Evolutionary conservation across 2,113 vertebrate genomes (phyloP).

Genomic region (Podarcis muralis): DNA sequence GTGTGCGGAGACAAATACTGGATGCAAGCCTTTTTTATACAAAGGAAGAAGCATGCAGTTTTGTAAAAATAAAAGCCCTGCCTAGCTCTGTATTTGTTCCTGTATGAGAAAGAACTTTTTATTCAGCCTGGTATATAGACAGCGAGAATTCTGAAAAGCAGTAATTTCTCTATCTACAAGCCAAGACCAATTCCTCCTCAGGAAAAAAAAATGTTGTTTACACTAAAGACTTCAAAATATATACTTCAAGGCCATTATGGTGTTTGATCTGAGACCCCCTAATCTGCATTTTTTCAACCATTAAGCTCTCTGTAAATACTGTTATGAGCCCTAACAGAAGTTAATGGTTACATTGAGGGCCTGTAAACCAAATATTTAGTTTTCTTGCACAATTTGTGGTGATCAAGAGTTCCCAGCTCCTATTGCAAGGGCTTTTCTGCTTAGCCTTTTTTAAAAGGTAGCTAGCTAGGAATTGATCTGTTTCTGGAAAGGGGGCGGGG

Average conservation of each 20-base stretch:
- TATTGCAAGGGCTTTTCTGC: slow-evolving; percentile 50
- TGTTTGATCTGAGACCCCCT: slow-evolving; percentile 10
- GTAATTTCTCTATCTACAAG: neutral
- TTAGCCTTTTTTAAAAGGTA: slow-evolving; percentile 41
- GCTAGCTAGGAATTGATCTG: slow-evolving; percentile 29
- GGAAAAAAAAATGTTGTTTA: neutral
- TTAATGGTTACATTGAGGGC: slow-evolving; percentile 83
- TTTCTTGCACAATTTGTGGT: slow-evolving; percentile 75
- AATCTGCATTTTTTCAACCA: slow-evolving; percentile 8
- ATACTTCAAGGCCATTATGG: neutral
- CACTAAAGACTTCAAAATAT: neutral
- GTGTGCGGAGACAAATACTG: no score
- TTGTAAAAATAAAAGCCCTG: no score
- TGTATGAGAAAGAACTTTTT: neutral
- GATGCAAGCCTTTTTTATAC: no score
- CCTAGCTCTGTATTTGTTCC: neutral
- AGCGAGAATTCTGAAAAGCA: neutral
- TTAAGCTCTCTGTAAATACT: slow-evolving; percentile 50
- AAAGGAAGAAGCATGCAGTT: no score
- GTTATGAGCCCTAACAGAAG: slow-evolving; percentile 70
- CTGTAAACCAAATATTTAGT: slow-evolving; percentile 87
- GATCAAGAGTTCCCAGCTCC: slow-evolving; percentile 49
- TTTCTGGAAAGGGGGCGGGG: neutral
- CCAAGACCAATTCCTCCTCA: neutral
- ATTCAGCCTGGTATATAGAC: neutral